phyloP scores from a whole-genome alignment of 92 coral and sea anemone genomes.

The Zoanthus gigantus region DNA sequence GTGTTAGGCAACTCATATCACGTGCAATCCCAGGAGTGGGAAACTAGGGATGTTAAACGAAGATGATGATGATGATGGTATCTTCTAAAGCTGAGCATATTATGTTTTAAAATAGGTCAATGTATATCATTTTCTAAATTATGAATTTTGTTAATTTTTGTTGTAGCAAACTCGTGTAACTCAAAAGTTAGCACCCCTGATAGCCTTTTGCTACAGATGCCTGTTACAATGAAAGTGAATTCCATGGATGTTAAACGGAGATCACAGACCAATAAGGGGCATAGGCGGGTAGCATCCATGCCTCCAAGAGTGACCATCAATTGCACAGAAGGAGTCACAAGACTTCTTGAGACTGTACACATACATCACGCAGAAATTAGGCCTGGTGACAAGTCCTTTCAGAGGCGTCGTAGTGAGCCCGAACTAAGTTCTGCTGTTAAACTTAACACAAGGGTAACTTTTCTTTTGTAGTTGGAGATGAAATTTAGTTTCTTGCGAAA shows the following conservation, averaged over 20 bases:
- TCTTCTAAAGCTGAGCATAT: neutral
- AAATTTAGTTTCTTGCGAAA: no score
- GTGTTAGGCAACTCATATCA: no score
- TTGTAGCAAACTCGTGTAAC: neutral
- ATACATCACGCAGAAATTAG: neutral
- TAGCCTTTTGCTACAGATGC: neutral
- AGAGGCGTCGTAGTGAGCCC: constrained; percentile 70
- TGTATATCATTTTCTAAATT: neutral
- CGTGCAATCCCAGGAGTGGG: no score
- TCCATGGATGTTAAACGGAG: neutral
- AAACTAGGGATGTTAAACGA: no score
- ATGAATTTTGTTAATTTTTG: neutral
- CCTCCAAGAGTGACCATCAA: constrained; percentile 61
- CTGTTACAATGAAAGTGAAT: constrained; percentile 2
- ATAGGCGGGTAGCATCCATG: constrained; percentile 75
- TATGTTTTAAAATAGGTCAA: neutral
- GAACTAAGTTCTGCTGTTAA: constrained; percentile 46
- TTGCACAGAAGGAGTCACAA: constrained; percentile 25
- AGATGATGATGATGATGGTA: no score
- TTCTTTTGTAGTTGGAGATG: neutral
- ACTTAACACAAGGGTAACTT: constrained; percentile 53
- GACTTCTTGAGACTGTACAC: neutral
- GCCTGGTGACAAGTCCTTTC: constrained; percentile 23
- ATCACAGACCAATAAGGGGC: constrained; percentile 64
- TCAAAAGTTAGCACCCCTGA: neutral